Base-by-base conservation (phyloP, 1,140 invertebrate species). In the Bicyclus anynana region DNA sequence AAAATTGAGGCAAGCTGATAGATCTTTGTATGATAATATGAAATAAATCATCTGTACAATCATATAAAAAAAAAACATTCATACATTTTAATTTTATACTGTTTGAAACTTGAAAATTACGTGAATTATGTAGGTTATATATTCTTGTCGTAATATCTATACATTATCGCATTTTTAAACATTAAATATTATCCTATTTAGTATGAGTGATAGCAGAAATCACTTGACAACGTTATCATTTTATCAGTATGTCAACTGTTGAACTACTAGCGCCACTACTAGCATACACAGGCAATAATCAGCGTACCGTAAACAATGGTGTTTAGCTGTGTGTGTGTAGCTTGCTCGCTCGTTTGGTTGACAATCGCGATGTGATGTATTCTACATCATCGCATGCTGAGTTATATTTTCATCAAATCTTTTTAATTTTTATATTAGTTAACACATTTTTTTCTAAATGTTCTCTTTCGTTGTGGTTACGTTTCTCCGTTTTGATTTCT, bases 311-410 rank as follows among this genome's bases (percentile, higher is more conserved):
- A 85, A 85, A 87, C 82, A 87, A 87, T 84, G 76, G 74, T 69
- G 53, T 54, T 59, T 77, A 69, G 75, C 66, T 71, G 72, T 83
- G 82, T 87, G 82, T 84, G 82, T 77, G 84, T 86, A 76, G 82
- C 80, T 87, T 83, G 84, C 74, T 87, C 78, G 84, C 77, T 85
- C 79, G 80, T 86, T 87, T 87, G 84, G 87, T 88, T 88, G 85
- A 89, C 87, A 89, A 89, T 87, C 87, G 87, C 87, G 83, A 89
- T 89, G 87, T 89, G 82, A 85, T 87, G 81, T 84, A 87, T 87
- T 82, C 84, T 87, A 81, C 77, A 86, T 86, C 83, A 84, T 87
- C 83, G 84, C 84, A 85, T 80, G 82, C 81, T 81, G 78, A 82
- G 81, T 84, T 86, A 86, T 78, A 86, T 84, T 86, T 84, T 84